These are phyloP conservation scores for Willowsia nigromaculata DNA, from an alignment of 2,888 invertebrate species.

Conservation along the genomic window DNA sequence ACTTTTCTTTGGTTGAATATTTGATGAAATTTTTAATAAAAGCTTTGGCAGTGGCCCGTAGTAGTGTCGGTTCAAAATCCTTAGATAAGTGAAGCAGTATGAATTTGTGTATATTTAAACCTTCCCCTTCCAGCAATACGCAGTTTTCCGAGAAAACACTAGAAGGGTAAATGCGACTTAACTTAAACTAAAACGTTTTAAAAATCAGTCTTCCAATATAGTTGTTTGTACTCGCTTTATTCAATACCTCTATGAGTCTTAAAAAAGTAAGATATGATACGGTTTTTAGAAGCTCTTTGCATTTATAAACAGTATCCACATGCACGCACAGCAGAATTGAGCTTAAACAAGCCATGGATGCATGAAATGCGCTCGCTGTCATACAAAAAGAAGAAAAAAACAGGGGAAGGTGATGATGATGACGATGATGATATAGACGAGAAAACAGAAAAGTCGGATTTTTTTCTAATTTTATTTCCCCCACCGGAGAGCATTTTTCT, in stretches of 20 bases:
- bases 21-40: constrained; percentile 58
- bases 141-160: constrained; percentile 9
- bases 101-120: constrained; percentile 46
- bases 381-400: constrained; percentile 54
- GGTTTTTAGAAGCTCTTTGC: constrained; percentile 1
- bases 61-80: constrained; percentile 36
- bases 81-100: constrained; percentile 70
- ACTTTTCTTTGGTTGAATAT: constrained; percentile 15
- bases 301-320: neutral
- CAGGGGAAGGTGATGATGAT: constrained; percentile 44
- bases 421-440: constrained; percentile 46
- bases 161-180: neutral
- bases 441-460: constrained; percentile 70
- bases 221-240: neutral
- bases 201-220: neutral
- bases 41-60: neutral
- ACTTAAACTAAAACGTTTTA: neutral
- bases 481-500: constrained; percentile 77
- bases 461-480: constrained; percentile 79
- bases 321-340: constrained; percentile 11
- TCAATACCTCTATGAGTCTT: neutral
- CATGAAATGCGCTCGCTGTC: constrained; percentile 47
- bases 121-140: constrained; percentile 2
- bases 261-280: neutral
- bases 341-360: constrained; percentile 55